Evolutionary conservation across 2,797 vertebrate species (phyloP).

Genomic region (Columba guinea): DNA sequence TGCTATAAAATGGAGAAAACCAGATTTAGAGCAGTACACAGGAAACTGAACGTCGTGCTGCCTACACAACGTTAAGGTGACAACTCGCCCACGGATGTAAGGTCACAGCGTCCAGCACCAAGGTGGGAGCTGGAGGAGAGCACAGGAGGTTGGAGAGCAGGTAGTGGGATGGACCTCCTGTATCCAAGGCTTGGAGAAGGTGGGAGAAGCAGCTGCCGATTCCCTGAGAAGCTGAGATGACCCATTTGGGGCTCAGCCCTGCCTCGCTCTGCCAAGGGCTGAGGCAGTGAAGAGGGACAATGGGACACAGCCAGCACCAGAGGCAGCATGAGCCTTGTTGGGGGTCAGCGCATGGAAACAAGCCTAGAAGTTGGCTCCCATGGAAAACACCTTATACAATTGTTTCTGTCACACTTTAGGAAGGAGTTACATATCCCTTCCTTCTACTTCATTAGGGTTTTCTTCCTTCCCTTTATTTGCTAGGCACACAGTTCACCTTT

Average conservation of each 20-base stretch:
- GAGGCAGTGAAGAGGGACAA: neutral
- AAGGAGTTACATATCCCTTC: neutral
- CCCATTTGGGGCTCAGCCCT: neutral
- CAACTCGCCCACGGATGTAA: rapidly evolving
- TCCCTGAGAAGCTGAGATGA: neutral
- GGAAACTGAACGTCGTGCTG: neutral
- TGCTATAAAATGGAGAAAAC: neutral
- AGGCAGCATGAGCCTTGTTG: rapidly evolving
- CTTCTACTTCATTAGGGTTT: neutral
- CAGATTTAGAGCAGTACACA: neutral
- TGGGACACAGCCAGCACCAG: neutral
- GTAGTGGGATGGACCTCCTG: neutral
- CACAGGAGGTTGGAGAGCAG: neutral
- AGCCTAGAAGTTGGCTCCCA: neutral
- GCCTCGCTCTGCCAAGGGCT: neutral
- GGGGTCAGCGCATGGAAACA: neutral
- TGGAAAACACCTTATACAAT: neutral
- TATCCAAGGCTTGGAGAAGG: neutral
- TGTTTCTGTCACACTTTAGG: neutral
- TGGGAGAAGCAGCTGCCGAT: neutral
- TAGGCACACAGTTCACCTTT: neutral
- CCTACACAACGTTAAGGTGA: neutral
- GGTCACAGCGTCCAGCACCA: neutral
- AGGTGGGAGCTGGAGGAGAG: neutral
- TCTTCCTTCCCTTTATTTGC: neutral